Evolutionary conservation across 2,797 vertebrate species (phyloP).

Genomic region (Catharus ustulatus): DNA sequence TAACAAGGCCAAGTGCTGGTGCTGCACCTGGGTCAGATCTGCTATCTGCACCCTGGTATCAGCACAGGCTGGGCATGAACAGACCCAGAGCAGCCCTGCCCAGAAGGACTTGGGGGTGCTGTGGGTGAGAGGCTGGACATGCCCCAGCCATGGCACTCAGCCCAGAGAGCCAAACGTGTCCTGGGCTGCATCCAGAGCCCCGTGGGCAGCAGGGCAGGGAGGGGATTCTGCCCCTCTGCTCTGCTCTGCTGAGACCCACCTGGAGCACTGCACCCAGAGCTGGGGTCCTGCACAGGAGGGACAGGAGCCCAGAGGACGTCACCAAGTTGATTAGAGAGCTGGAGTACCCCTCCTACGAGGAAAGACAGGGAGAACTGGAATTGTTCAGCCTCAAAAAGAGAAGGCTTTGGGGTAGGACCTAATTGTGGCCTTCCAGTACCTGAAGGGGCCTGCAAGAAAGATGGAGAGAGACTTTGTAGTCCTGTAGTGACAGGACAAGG

Average conservation of each 20-base stretch:
- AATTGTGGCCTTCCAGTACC: neutral
- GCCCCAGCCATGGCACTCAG: too few species aligned
- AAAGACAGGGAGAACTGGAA: neutral
- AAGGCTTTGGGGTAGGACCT: too few species aligned
- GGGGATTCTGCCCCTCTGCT: too few species aligned
- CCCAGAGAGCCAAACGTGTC: too few species aligned
- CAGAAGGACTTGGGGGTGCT: too few species aligned
- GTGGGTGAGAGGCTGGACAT: too few species aligned
- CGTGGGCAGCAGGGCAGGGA: too few species aligned
- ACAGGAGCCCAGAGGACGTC: neutral
- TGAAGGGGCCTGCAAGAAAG: neutral
- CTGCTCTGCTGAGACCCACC: too few species aligned
- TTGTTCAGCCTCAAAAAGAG: neutral
- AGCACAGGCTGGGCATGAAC: neutral
- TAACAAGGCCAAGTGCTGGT: neutral
- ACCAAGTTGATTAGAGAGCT: fast-evolving
- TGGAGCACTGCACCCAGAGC: too few species aligned
- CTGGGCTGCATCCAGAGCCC: too few species aligned
- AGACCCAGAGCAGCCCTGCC: too few species aligned
- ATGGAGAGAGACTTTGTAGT: neutral
- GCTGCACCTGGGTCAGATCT: neutral
- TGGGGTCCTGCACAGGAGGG: too few species aligned
- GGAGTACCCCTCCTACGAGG: fast-evolving
- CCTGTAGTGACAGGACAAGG: neutral
- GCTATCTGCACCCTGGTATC: fast-evolving